Evolutionary conservation across 2,113 vertebrate species (phyloP).

Genomic region (Trematomus loennbergii): DNA sequence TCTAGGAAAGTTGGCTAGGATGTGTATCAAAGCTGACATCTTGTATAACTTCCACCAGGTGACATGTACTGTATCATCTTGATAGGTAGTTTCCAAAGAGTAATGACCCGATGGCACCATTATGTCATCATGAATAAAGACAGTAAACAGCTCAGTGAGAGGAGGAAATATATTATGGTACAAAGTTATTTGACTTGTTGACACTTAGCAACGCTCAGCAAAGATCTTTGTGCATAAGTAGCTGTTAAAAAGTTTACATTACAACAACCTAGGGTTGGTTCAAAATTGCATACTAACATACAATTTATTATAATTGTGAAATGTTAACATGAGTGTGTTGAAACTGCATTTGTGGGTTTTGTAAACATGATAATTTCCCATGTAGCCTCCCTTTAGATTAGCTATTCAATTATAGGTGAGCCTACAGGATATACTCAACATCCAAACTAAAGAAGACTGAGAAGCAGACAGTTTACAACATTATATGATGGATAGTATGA

Average conservation of each 20-base stretch:
- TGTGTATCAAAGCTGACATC: not conserved
- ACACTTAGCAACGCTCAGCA: not conserved
- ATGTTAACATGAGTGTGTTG: too few relatives aligned
- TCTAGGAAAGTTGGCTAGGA: not conserved
- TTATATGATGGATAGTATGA: too few relatives aligned
- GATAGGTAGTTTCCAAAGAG: not conserved
- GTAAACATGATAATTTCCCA: too few relatives aligned
- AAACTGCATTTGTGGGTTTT: too few relatives aligned
- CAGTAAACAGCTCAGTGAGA: not conserved
- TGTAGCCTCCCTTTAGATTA: too few relatives aligned
- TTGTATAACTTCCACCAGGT: not conserved
- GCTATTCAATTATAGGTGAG: too few relatives aligned
- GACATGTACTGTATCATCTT: not conserved
- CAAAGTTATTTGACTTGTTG: not conserved
- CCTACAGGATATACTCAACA: too few relatives aligned
- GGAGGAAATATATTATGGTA: not conserved
- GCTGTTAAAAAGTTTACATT: not conserved
- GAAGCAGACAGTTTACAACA: too few relatives aligned
- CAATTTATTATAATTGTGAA: too few relatives aligned
- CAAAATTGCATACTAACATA: too few relatives aligned
- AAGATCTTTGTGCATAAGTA: conserved; percentile 1
- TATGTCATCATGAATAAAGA: conserved; percentile 11
- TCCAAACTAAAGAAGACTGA: too few relatives aligned
- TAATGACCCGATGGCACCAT: conserved; percentile 4
- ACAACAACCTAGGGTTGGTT: not conserved